phyloP scores from a whole-genome alignment of 1,140 invertebrate genomes.

The Penaeus vannamei region DNA sequence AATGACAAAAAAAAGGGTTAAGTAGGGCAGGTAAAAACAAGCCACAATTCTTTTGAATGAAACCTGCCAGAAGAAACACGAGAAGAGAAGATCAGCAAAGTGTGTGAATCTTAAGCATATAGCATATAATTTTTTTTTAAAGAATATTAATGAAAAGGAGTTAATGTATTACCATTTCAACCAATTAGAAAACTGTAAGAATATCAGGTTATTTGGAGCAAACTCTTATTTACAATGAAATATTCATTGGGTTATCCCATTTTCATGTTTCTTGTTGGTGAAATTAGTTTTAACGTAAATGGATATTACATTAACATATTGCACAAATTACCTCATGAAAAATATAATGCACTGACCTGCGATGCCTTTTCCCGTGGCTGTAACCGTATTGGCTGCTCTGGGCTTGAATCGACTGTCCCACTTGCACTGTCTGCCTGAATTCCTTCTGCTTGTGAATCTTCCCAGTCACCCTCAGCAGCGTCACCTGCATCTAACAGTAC shows the following conservation, averaged over 20 bases:
- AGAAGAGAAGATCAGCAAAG: neutral
- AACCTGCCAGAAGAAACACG: slow-evolving; percentile 43
- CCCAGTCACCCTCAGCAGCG: slow-evolving; percentile 60
- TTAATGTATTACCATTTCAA: too few relatives aligned
- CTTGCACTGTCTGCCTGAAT: slow-evolving; percentile 44
- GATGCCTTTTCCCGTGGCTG: too few relatives aligned
- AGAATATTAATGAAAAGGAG: too few relatives aligned
- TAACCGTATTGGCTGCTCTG: neutral
- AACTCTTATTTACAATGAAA: too few relatives aligned
- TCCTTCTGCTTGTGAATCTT: slow-evolving; percentile 58
- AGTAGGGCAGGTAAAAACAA: slow-evolving; percentile 50
- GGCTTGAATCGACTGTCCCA: neutral
- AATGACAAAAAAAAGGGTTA: slow-evolving; percentile 23
- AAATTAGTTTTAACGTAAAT: too few relatives aligned
- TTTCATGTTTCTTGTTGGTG: too few relatives aligned
- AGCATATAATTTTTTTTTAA: too few relatives aligned
- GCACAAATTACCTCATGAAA: too few relatives aligned
- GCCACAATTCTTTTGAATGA: slow-evolving; percentile 48
- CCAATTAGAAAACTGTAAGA: too few relatives aligned
- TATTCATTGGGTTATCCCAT: too few relatives aligned
- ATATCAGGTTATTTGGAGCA: too few relatives aligned
- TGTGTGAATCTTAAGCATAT: neutral
- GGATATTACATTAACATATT: too few relatives aligned
- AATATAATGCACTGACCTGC: neutral
- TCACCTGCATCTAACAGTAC: slow-evolving; percentile 43